Evolutionary conservation across 2,888 invertebrate species (phyloP).

Genomic region (Andricus curvator): DNA sequence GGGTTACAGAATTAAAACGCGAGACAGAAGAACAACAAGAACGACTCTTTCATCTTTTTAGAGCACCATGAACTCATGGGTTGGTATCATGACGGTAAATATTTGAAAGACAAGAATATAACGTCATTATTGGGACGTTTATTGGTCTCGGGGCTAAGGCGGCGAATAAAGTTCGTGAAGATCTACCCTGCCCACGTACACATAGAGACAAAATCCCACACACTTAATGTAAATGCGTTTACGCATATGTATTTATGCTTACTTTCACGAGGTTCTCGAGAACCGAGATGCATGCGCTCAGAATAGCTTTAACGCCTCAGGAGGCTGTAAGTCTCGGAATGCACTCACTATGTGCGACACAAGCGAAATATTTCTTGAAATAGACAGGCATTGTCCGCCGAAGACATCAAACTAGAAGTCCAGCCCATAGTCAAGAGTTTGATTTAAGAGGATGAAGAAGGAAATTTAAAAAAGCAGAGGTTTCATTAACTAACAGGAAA

Average conservation of each 20-base stretch:
- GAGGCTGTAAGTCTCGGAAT: slow-evolving; percentile 33
- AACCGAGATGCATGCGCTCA: slow-evolving; percentile 47
- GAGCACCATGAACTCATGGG: slow-evolving; percentile 53
- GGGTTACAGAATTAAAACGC: slow-evolving; percentile 43
- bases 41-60: slow-evolving; percentile 63
- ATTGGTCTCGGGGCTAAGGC: slow-evolving; percentile 63
- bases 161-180: slow-evolving; percentile 59
- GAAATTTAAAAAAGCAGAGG: neutral
- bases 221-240: slow-evolving; percentile 48
- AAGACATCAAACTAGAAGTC: slow-evolving; percentile 22
- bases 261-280: slow-evolving; percentile 32
- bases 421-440: slow-evolving; percentile 8
- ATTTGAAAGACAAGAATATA: slow-evolving; percentile 66
- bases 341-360: slow-evolving; percentile 27
- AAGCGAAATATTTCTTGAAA: slow-evolving; percentile 39
- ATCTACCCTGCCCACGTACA: slow-evolving; percentile 46
- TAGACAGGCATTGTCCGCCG: slow-evolving; percentile 33
- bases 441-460: neutral
- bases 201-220: neutral
- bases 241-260: slow-evolving; percentile 21
- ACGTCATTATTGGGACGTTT: slow-evolving; percentile 70
- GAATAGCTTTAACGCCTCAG: slow-evolving; percentile 63
- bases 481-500: neutral
- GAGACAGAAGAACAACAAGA: slow-evolving; percentile 17
- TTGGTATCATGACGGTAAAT: slow-evolving; percentile 60